Base-by-base conservation (phyloP, 2,797 vertebrate genomes). In the Eurystomus glaucurus region DNA sequence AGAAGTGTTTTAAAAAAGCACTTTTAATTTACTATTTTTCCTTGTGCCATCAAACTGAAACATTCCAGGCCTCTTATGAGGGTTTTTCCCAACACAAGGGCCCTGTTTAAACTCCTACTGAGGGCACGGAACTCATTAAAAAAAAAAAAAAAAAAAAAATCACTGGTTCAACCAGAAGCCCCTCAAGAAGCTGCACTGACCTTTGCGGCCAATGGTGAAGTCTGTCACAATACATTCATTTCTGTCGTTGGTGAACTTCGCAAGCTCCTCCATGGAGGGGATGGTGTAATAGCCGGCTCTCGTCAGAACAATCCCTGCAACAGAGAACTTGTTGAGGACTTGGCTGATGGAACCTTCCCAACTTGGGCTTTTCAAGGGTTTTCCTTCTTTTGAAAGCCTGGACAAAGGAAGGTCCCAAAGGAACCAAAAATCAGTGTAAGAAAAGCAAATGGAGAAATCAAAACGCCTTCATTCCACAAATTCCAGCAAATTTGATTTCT, bases 281-380 rank as follows among this genome's bases (percentile, higher is more conserved):
- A 99, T 99, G 92, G 99, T 99, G 96, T 99, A 99, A 29, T 99
- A 99, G 7, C 99, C 99, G 21, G 98, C 98, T 25, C 99, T 98
- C 2, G 96, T 98, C 37, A 99, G 98, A 50, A 99, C 94, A 14
- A 99, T 99, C 28, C 99, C 99, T 99, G 68, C 46, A 72, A 92
- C 7, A 90, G 33, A 90, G 33, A 37, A 64, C 0, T 1, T 22
- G 35, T 7, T 45, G 12, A 95, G 81, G 71, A 52, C 39, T 0
- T 10, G 20, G 26, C 60, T 45, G 39, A 50, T 55, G 31, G 35
- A 43, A 51, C 15, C 2, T 1, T 1, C 12, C 0, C 50, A 41
- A 1, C 29, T 31, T 18, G 0, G 21, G 5, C 14, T 9, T 2
- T 14, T 39, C 41, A 64, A 25, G 12, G 23, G 54, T 11, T 8